Conservation (phyloP, 2,113 vertebrate genomes). For the Mirza zaza region DNA sequence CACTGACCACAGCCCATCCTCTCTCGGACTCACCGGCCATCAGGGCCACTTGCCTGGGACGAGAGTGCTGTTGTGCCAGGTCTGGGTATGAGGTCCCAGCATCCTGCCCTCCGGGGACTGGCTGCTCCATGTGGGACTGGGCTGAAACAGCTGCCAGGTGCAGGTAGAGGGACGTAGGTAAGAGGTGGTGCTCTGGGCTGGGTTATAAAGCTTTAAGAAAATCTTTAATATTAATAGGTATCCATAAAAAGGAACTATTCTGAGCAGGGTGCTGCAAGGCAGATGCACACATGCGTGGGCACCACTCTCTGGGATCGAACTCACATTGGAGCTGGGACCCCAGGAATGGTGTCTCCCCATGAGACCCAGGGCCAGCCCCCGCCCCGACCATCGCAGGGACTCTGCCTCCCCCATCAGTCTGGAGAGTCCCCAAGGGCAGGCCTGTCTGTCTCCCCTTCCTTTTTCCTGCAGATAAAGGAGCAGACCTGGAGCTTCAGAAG, state of each 20-base stretch:
- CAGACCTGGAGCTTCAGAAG: not conserved
- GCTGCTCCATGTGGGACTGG: not conserved
- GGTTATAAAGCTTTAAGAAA: not conserved
- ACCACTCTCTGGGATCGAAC: not conserved
- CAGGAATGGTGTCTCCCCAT: not conserved
- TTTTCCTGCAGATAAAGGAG: not conserved
- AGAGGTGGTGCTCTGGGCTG: not conserved
- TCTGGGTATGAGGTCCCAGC: not conserved
- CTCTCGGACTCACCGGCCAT: not conserved
- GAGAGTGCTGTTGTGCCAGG: not conserved
- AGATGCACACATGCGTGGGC: rapidly evolving
- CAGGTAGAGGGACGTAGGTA: not conserved
- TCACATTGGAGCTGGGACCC: not conserved
- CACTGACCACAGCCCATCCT: not conserved
- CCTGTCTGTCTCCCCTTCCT: not conserved
- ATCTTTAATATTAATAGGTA: not conserved
- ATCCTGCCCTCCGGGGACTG: not conserved
- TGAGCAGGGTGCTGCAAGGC: not conserved
- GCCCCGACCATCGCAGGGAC: not conserved
- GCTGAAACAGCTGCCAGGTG: not conserved
- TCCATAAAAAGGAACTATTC: not conserved
- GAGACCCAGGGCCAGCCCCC: not conserved
- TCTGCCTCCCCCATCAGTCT: not conserved
- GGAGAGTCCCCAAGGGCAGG: not conserved
- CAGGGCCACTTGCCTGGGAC: not conserved